Conservation (phyloP, 2,113 vertebrate species). For the Datnioides undecimradiatus region DNA sequence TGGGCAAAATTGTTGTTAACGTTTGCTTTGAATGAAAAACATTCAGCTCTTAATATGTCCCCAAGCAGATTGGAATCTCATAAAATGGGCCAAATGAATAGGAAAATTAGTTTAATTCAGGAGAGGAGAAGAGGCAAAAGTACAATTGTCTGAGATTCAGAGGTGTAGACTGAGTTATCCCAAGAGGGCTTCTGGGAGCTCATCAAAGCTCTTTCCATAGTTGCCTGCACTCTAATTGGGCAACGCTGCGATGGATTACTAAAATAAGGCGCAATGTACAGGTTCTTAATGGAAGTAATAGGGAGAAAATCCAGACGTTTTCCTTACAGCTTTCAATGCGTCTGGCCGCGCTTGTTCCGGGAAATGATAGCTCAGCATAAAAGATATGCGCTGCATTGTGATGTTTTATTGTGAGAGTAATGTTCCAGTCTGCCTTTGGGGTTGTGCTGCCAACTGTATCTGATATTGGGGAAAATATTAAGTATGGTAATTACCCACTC, state of each 20-base stretch:
- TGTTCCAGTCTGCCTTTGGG: conserved; percentile 54
- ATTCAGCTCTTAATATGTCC: background rate
- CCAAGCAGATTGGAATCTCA: background rate
- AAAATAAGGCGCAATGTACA: conserved; percentile 50
- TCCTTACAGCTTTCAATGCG: conserved; percentile 28
- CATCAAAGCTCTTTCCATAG: conserved; percentile 43
- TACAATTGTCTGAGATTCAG: conserved; percentile 32
- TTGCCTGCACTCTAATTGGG: conserved; percentile 62
- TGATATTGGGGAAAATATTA: conserved; percentile 75
- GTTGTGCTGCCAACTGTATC: conserved; percentile 67
- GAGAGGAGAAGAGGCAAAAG: conserved; percentile 7
- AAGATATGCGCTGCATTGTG: conserved; percentile 42
- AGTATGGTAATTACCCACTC: conserved; percentile 75
- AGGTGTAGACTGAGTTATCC: conserved; percentile 20
- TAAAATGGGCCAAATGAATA: conserved; percentile 16
- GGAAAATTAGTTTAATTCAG: conserved; percentile 35
- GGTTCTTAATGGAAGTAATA: conserved; percentile 48
- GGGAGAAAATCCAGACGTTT: conserved; percentile 40
- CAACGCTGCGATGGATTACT: conserved; percentile 42
- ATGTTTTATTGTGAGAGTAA: conserved; percentile 60
- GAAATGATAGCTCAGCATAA: conserved; percentile 64
- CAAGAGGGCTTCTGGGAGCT: conserved; percentile 26
- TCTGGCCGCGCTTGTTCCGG: conserved; percentile 46
- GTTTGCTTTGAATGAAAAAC: conserved; percentile 3
- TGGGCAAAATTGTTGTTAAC: background rate